Percentiles rank a stretch among this genome's conserved stretches.
These are phyloP conservation scores for Rhinella marina DNA, from an alignment of 2,797 vertebrate species.

Conservation along the genomic window DNA sequence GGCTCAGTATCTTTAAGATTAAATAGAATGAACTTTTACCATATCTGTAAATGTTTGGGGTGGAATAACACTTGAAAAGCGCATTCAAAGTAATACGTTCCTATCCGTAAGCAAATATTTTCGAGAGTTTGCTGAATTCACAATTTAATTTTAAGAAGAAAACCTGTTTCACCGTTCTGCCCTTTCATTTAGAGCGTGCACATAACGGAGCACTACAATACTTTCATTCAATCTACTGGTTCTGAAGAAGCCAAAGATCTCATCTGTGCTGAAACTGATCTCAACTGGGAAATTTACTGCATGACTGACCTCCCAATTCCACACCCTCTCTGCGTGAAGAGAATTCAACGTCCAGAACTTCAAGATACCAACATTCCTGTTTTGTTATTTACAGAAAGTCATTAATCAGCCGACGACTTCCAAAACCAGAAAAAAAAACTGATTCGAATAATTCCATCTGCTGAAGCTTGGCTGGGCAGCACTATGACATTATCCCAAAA, in stretches of 20 bases:
- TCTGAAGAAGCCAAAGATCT: constrained; percentile 40
- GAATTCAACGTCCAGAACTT: constrained; percentile 14
- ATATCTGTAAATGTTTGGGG: background rate
- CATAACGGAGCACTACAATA: constrained; percentile 27
- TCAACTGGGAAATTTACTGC: constrained; percentile 55
- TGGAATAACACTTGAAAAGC: background rate
- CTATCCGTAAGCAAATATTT: background rate
- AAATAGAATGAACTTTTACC: background rate
- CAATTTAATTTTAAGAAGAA: constrained; percentile 1
- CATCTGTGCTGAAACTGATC: constrained; percentile 42
- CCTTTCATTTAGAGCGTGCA: constrained; percentile 23
- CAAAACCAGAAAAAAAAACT: background rate
- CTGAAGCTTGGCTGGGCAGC: background rate
- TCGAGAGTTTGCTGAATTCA: background rate
- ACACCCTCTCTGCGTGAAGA: constrained; percentile 15
- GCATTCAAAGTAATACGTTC: background rate
- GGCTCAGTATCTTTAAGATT: too few species aligned
- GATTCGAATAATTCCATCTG: background rate
- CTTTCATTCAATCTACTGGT: constrained; percentile 40
- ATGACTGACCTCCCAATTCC: constrained; percentile 48
- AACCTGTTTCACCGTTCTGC: constrained; percentile 16
- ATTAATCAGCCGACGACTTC: background rate
- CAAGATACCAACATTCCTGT: background rate
- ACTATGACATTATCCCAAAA: background rate
- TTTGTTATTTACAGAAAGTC: background rate